Evolutionary conservation across 2,888 invertebrate genomes (phyloP).

Genomic region (Caenorhabditis sp.): DNA sequence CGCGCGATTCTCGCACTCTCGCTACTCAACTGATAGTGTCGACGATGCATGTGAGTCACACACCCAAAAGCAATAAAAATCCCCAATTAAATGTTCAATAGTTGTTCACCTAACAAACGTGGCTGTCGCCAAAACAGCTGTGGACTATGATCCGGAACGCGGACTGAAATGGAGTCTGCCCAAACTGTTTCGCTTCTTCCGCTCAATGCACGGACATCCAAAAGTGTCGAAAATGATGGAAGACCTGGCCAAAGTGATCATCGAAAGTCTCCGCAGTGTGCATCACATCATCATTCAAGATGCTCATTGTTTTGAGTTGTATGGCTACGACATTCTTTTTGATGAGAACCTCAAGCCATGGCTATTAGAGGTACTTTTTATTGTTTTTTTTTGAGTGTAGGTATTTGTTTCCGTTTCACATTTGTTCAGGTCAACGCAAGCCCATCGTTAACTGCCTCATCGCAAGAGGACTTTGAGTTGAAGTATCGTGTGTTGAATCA

Average conservation of each 20-base stretch:
- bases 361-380: conserved; percentile 68
- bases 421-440: conserved; percentile 76
- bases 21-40: conserved; percentile 76
- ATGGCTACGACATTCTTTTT: conserved; percentile 77
- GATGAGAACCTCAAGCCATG: conserved; percentile 76
- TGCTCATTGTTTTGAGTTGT: conserved; percentile 77
- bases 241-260: conserved; percentile 56
- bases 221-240: conserved; percentile 70
- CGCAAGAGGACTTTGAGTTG: conserved; percentile 76
- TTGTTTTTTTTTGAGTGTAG: no score
- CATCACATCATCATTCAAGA: conserved; percentile 71
- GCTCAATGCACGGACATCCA: conserved; percentile 75
- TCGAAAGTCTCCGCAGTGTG: conserved; percentile 60
- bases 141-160: conserved; percentile 74
- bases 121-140: conserved; percentile 86
- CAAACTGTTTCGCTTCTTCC: conserved; percentile 75
- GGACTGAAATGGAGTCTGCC: conserved; percentile 77
- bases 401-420: background rate
- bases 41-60: conserved; percentile 74
- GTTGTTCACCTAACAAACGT: conserved; percentile 68
- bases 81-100: conserved; percentile 14
- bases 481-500: conserved; percentile 77
- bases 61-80: no score
- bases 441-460: conserved; percentile 76
- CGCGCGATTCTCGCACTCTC: conserved; percentile 76